phyloP scores from a whole-genome alignment of 2,888 invertebrate species.

The Desoria tigrina region DNA sequence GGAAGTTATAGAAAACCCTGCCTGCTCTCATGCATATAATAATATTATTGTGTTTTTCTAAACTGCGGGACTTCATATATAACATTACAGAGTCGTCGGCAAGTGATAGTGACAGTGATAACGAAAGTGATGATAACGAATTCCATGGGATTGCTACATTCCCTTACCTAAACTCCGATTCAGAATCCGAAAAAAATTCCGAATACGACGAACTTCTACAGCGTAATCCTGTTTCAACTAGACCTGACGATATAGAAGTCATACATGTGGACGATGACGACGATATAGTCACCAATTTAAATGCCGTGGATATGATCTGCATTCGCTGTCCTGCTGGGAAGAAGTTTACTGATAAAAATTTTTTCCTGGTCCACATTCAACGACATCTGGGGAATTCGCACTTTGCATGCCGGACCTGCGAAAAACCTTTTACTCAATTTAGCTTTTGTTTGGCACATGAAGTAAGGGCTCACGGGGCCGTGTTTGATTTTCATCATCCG shows the following conservation, averaged over 20 bases:
- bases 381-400: slow-evolving; percentile 3
- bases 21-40: too few species aligned
- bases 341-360: background rate
- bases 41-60: too few species aligned
- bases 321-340: background rate
- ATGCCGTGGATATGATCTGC: background rate
- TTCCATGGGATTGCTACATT: background rate
- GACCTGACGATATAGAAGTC: background rate
- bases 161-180: background rate
- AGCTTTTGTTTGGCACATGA: slow-evolving; percentile 16
- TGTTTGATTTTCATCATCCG: background rate
- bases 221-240: background rate
- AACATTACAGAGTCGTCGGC: background rate
- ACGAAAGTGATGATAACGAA: background rate
- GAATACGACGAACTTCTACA: background rate
- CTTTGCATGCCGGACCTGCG: slow-evolving; percentile 8
- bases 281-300: background rate
- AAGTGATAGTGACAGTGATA: background rate
- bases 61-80: too few species aligned
- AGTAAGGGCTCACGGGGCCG: background rate
- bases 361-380: slow-evolving; percentile 4
- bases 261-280: background rate
- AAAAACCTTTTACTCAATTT: slow-evolving; percentile 4
- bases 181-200: background rate
- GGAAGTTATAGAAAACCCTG: too few species aligned